Percentiles rank a stretch among this genome's conserved stretches.
Evolutionary conservation across 2,113 vertebrate species (phyloP).

Genomic region (Bucco capensis): DNA sequence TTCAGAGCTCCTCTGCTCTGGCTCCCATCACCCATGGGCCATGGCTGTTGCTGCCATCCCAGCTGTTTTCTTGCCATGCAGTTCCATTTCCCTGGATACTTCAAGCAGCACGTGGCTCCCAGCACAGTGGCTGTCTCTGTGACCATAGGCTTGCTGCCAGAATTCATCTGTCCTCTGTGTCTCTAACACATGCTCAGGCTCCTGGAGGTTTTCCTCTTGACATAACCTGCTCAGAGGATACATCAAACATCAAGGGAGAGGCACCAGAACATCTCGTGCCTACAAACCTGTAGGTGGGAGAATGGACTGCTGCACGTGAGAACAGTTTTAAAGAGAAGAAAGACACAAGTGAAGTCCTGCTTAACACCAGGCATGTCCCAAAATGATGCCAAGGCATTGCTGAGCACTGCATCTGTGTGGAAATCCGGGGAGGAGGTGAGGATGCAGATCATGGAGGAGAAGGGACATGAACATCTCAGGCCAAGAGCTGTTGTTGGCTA

Average conservation of each 20-base stretch:
- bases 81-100: not conserved
- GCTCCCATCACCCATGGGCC: fast-evolving
- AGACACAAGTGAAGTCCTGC: too few species aligned
- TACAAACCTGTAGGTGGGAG: not conserved
- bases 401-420: not conserved
- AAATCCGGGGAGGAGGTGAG: not conserved
- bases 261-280: not conserved
- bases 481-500: not conserved
- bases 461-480: not conserved
- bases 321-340: not conserved
- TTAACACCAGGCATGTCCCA: not conserved
- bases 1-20: not conserved
- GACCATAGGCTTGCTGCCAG: not conserved
- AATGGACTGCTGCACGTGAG: fast-evolving
- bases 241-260: not conserved
- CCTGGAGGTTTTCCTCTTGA: not conserved
- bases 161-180: not conserved
- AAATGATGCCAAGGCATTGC: not conserved
- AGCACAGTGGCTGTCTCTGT: not conserved
- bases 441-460: not conserved
- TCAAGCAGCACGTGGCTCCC: not conserved
- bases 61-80: not conserved
- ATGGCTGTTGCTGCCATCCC: not conserved
- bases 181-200: not conserved
- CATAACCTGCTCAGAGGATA: not conserved